Evolutionary conservation across 2,113 vertebrate genomes (phyloP).

Genomic region (Dolichallabes microphthalmus): DNA sequence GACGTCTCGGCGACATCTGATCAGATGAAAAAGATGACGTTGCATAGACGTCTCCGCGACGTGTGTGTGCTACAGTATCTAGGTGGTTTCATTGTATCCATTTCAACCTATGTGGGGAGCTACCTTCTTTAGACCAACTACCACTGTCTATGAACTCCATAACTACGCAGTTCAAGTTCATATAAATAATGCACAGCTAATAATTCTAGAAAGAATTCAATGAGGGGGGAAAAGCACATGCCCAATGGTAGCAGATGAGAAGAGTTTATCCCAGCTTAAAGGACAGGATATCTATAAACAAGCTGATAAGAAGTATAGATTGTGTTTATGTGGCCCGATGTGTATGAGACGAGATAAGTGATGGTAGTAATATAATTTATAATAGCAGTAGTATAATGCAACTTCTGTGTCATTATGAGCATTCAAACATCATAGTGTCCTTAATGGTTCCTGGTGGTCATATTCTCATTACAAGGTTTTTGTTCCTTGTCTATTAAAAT

Average conservation of each 20-base stretch:
- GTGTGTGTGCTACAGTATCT: no score
- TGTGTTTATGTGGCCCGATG: background rate
- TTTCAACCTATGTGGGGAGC: background rate
- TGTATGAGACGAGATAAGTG: background rate
- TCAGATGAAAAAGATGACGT: no score
- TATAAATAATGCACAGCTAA: background rate
- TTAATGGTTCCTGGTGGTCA: background rate
- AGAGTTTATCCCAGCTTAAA: background rate
- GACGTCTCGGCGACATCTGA: no score
- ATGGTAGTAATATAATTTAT: no score
- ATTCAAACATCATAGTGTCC: background rate
- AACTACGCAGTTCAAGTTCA: background rate
- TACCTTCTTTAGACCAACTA: background rate
- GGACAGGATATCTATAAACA: background rate
- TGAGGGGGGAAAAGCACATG: background rate
- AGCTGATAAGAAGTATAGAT: background rate
- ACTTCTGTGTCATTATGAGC: background rate
- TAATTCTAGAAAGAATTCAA: background rate
- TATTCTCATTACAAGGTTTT: background rate
- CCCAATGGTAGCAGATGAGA: background rate
- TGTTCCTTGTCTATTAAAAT: background rate
- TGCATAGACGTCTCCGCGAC: no score
- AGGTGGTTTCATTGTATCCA: background rate
- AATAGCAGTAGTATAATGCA: background rate
- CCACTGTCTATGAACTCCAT: background rate